Base-by-base conservation (phyloP, 2,888 invertebrate genomes). In the Idaea biselata region DNA sequence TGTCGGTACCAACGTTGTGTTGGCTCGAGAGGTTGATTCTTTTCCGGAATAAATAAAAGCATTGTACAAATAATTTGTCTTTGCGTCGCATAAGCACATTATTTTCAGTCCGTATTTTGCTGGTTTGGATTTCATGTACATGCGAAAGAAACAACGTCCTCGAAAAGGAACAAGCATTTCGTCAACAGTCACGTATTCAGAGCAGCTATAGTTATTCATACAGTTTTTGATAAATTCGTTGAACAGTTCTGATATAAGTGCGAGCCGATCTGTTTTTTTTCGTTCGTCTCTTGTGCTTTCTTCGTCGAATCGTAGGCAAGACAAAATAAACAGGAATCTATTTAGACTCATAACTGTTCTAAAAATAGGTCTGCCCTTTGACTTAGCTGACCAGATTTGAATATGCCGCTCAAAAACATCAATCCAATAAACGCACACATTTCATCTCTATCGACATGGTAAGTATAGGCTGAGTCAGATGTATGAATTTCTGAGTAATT, bases 111-210 rank as follows among this genome's bases (percentile, higher is more conserved):
- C 70, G 53, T 70, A 68, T 55, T 68, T 69, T 6, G 60, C 57
- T 16, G 73, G 68, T 61, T 69, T 70, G 0, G 65, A 68, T 7
- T 70, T 65, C 68, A 73, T 72, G 58, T 72, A 73, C n/a, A 67
- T 64, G 2, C 56, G 59, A 7, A 70, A 69, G 58, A 63, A 62
- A 18, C 66, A 67, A 8, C 69, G 53, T n/a, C 72, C 71, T 66
- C 69, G 58, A 33, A 71, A 74, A 6, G 69, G 58, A 6, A 73
- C 60, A 16, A 76, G 33, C 72, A 73, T 76, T 57, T 73, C 72
- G 60, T 73, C 72, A 53, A 72, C 64, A 31, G 64, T 65, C 3
- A 63, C 59, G 58, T 66, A 62, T 14, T 61, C 60, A 18, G 73
- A 67, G 16, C 66, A 60, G 53, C 57, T 63, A 60, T 71, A 75